phyloP scores from a whole-genome alignment of 2,113 vertebrate species.

The Himantopus leucocephalus region DNA sequence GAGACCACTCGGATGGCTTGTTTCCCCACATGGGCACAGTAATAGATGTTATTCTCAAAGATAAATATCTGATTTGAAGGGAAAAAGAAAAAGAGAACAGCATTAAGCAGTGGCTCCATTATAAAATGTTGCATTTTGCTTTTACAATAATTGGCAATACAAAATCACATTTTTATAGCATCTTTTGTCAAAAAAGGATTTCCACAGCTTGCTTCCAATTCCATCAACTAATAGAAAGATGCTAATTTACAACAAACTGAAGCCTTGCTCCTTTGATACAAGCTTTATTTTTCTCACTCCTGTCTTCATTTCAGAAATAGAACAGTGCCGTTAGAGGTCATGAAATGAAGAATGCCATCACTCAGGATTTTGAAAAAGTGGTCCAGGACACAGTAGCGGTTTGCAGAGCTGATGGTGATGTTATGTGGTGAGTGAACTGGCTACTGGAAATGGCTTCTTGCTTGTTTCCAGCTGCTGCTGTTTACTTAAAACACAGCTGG shows the following conservation, averaged over 20 bases:
- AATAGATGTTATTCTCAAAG: conserved; percentile 99
- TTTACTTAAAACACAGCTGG: background rate
- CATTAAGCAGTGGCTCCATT: background rate
- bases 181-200: conserved; percentile 1
- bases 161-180: background rate
- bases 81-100: conserved; percentile 34
- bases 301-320: background rate
- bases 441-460: background rate
- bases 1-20: conserved; percentile 96
- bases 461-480: background rate
- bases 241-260: conserved; percentile 25
- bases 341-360: background rate
- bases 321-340: background rate
- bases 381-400: background rate
- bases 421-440: background rate
- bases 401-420: background rate
- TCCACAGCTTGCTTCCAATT: background rate
- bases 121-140: background rate
- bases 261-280: background rate
- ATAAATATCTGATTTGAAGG: conserved; percentile 88
- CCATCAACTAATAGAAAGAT: background rate
- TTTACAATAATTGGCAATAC: background rate
- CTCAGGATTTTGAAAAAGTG: background rate
- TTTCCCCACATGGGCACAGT: conserved; percentile 90
- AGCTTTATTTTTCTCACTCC: background rate